Base-by-base conservation (phyloP, 2,888 invertebrate species). In the Calliopum simillimum region DNA sequence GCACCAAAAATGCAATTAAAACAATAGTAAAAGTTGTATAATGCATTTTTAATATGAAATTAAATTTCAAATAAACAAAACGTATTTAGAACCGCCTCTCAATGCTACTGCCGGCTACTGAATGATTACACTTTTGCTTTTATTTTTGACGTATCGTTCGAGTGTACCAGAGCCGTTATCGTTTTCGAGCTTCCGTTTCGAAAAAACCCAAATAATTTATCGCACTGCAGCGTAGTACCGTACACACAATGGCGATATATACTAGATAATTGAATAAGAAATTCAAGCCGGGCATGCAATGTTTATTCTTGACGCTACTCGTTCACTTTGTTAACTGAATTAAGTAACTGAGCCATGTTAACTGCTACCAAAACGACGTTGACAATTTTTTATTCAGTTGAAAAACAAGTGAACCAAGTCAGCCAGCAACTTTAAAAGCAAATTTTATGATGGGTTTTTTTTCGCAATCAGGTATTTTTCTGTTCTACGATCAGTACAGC, bases 241-340 rank as follows among this genome's bases (percentile, higher is more conserved):
- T 33, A 33, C 33, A 33, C 33, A 33, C n/a, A n/a, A n/a, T n/a
- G n/a, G n/a, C n/a, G n/a, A 8, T 8, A 8, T 33, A 8, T 33
- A 33, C 3, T 8, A 33, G 33, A 33, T 33, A 33, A 33, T 8
- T 33, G 33, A 33, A 33, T 33, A 33, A 8, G 33, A 33, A 33
- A 33, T 8, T 33, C 8, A 33, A 33, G 2, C 16, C 47, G 63
- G 25, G 23, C 33, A 41, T 63, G 33, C 49, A 21, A 23, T 23
- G 47, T 13, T 47, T 62, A 16, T 16, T 43, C 59, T 13, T 51
- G 47, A 49, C 11, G 49, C 33, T 47, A 33, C 63, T 33, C 21
- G 33, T n/a, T 49, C 33, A 41, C 41, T 33, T 63, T 63, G 33
- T 49, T 63, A 23, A 63, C 63, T 63, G 33, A 63, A 63, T n/a